Conservation (phyloP, 2,888 invertebrate genomes). For the Cremastobaeus sp. region DNA sequence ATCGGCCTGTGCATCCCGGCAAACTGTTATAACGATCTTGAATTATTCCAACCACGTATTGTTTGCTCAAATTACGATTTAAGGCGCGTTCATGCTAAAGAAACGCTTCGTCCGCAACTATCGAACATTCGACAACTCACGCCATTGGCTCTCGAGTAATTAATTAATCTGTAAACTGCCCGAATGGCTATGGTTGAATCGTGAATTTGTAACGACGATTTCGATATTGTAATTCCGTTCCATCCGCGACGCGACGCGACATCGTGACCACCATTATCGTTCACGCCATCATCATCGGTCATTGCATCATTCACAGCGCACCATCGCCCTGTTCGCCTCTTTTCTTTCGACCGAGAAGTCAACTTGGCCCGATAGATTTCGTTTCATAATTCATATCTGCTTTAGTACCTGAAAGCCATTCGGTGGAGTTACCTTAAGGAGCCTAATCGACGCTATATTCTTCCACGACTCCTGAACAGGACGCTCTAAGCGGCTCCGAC, state of each 20-base stretch:
- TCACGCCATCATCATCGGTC: conserved; percentile 37
- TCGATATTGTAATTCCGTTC: conserved; percentile 54
- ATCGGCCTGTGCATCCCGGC: neutral
- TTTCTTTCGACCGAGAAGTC: conserved; percentile 7
- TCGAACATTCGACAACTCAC: conserved; percentile 35
- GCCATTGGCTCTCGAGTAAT: conserved; percentile 58
- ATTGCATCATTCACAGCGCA: conserved; percentile 45
- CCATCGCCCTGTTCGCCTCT: conserved; percentile 16
- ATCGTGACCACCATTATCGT: conserved; percentile 31
- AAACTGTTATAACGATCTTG: conserved; percentile 14
- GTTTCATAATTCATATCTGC: conserved; percentile 64
- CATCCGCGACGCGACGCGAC: conserved; percentile 32
- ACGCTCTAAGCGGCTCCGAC: neutral
- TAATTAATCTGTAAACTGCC: conserved; percentile 39
- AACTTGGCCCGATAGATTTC: conserved; percentile 25
- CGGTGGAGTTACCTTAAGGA: conserved; percentile 56
- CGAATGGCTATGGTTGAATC: conserved; percentile 74
- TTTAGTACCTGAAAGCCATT: conserved; percentile 68
- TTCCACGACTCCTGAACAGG: conserved; percentile 53
- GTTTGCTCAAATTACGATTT: conserved; percentile 51
- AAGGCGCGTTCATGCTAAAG: conserved; percentile 27
- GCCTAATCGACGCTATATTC: conserved; percentile 45
- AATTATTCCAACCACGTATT: conserved; percentile 38
- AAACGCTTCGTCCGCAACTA: conserved; percentile 20
- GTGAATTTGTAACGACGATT: conserved; percentile 71